These are phyloP conservation scores for Periplaneta americana DNA, from an alignment of 1,140 invertebrate species.

Conservation along the genomic window DNA sequence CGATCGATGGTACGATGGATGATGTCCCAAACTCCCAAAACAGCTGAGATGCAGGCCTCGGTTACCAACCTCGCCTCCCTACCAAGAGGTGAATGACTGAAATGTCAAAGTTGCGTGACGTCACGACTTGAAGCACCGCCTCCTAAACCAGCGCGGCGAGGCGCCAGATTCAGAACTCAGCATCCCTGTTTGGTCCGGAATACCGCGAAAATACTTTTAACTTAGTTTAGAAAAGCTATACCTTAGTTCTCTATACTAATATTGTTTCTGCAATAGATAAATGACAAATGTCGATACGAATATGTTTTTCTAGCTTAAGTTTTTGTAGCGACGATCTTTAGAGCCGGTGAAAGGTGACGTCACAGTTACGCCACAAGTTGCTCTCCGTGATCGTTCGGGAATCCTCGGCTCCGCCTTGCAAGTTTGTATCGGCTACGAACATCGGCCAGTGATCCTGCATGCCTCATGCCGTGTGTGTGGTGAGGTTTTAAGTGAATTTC, in stretches of 20 bases:
- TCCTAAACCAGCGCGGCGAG: background rate
- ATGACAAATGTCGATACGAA: background rate
- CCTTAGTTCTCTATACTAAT: no score
- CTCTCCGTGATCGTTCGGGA: background rate
- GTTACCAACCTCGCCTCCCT: background rate
- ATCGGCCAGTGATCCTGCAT: background rate
- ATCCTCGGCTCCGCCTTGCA: background rate
- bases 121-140: background rate
- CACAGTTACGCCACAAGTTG: background rate
- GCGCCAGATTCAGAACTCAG: background rate
- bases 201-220: no score
- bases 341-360: background rate
- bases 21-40: background rate
- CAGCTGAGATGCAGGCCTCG: background rate
- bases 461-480: background rate
- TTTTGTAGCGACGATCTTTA: no score
- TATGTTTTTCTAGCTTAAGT: background rate
- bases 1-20: background rate
- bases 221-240: no score
- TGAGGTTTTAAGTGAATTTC: background rate
- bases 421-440: background rate
- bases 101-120: background rate
- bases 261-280: background rate
- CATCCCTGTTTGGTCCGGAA: no score
- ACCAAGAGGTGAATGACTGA: background rate